A percentile compares a stretch with the other conserved stretches of the same genome.
phyloP scores from a whole-genome alignment of 2,888 invertebrate species.

The Brachylomia viminalis region DNA sequence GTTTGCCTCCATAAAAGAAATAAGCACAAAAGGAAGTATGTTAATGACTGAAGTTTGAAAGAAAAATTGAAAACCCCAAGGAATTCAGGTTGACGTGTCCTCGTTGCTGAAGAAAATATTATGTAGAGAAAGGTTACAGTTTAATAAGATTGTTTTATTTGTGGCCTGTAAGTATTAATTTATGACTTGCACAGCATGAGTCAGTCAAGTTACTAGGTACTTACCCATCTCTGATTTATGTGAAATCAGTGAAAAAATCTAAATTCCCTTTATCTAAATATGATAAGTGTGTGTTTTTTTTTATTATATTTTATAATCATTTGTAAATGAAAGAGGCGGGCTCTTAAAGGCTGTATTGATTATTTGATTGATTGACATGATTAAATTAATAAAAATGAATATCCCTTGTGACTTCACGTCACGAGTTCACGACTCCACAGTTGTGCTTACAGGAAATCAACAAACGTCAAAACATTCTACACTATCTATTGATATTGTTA shows the following conservation, averaged over 20 bases:
- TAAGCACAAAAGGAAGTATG: constrained; percentile 28
- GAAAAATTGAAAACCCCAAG: constrained; percentile 6
- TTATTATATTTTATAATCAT: background rate
- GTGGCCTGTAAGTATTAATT: background rate
- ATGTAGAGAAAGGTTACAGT: no score
- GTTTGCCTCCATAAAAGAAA: constrained; percentile 37
- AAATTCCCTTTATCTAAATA: background rate
- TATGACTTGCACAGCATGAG: background rate
- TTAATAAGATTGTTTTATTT: background rate
- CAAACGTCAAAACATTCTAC: background rate
- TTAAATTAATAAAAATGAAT: background rate
- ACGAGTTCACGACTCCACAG: no score
- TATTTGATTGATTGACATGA: background rate
- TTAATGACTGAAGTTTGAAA: constrained; percentile 39
- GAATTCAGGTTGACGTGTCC: constrained; percentile 17
- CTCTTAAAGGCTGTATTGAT: background rate
- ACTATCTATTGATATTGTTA: background rate
- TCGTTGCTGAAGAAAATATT: background rate
- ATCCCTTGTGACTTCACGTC: background rate
- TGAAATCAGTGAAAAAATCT: background rate
- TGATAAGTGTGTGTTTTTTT: no score
- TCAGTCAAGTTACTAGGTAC: background rate
- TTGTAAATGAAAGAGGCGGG: background rate
- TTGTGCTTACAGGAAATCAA: background rate
- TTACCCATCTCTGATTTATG: no score